Percentiles rank a stretch among this genome's conserved stretches.
phyloP scores from a whole-genome alignment of 2,888 invertebrate species.

The Platycnemis pennipes region DNA sequence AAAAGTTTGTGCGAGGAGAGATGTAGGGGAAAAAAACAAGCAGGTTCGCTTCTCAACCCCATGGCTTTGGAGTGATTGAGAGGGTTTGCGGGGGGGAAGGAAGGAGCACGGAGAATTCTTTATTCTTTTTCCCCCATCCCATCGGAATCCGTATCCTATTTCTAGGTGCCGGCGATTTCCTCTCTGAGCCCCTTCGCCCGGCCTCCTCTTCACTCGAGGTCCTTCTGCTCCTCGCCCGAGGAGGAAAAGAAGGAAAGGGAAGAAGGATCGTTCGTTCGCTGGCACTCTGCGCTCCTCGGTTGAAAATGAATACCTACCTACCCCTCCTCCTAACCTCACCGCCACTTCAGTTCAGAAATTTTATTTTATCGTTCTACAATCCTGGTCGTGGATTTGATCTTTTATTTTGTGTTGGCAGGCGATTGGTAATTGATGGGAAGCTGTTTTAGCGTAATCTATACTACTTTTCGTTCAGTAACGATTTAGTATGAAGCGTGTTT shows the following conservation, averaged over 20 bases:
- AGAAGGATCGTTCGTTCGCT: background rate
- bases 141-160: background rate
- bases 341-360: too few relatives aligned
- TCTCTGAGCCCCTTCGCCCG: background rate
- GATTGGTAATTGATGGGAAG: too few relatives aligned
- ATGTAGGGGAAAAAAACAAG: background rate
- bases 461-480: too few relatives aligned
- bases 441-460: too few relatives aligned
- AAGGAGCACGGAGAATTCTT: background rate
- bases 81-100: background rate
- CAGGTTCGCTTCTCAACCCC: background rate
- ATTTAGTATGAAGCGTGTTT: too few relatives aligned
- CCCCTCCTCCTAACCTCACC: background rate
- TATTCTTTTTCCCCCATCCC: background rate
- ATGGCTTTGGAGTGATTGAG: background rate
- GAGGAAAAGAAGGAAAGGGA: background rate
- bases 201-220: background rate
- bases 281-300: background rate
- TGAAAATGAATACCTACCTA: background rate
- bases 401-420: background rate
- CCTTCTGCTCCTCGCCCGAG: background rate
- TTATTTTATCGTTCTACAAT: too few relatives aligned
- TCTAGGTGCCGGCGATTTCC: background rate
- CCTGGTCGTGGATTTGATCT: background rate
- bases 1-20: background rate